phyloP scores from a whole-genome alignment of 2,797 vertebrate genomes.

The Cephalopachus bancanus region DNA sequence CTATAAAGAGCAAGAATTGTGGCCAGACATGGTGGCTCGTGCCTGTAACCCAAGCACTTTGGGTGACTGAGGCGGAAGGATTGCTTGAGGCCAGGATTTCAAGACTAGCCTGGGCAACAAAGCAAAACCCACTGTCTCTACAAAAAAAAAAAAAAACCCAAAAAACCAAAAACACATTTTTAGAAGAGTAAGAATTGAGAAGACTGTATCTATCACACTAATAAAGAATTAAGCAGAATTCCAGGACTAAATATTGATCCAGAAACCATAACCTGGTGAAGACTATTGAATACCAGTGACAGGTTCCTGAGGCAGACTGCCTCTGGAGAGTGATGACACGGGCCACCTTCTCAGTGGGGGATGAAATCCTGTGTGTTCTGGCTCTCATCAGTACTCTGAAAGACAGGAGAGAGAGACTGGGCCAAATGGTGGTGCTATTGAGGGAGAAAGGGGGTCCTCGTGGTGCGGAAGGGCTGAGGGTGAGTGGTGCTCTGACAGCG shows the following conservation, averaged over 20 bases:
- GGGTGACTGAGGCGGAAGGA: no score
- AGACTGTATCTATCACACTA: constrained; percentile 92
- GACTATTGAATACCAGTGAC: constrained; percentile 96
- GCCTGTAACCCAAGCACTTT: no score
- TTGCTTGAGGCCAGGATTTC: no score
- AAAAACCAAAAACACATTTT: no score
- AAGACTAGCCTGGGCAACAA: no score
- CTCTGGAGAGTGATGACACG: constrained; percentile 94
- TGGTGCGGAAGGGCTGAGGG: constrained; percentile 95
- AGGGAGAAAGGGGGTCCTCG: constrained; percentile 92
- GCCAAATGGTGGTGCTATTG: constrained; percentile 95
- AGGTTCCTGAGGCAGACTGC: constrained; percentile 96
- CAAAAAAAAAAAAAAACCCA: no score
- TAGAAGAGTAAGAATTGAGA: constrained; percentile 94
- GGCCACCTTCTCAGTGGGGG: constrained; percentile 96
- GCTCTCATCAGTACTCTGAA: constrained; percentile 93
- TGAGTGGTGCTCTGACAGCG: constrained; percentile 85
- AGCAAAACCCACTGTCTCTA: no score
- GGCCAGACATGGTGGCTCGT: no score
- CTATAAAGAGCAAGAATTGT: constrained; percentile 81
- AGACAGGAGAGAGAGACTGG: constrained; percentile 93
- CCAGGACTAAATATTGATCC: constrained; percentile 95
- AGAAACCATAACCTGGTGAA: constrained; percentile 94
- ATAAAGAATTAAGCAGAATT: constrained; percentile 93
- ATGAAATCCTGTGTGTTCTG: constrained; percentile 96